phyloP scores from a whole-genome alignment of 2,113 vertebrate genomes.

The Cygnus buccinator region DNA sequence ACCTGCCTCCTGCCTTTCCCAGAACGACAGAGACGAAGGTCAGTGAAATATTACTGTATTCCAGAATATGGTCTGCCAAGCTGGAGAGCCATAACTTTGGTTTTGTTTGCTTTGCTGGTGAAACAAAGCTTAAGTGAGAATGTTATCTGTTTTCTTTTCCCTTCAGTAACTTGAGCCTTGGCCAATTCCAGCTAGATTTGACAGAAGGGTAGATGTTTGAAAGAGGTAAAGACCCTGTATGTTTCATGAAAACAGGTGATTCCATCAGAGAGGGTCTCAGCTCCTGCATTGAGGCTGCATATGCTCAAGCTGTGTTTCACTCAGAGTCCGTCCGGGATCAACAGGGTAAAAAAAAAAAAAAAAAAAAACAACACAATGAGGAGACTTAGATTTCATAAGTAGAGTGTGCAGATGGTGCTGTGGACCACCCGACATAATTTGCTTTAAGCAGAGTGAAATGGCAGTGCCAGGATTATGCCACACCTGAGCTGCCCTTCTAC shows the following conservation, averaged over 20 bases:
- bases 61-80: not conserved
- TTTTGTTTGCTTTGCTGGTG: not conserved
- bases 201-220: not conserved
- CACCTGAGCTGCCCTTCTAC: not conserved
- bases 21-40: not conserved
- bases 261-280: not conserved
- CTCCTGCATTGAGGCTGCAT: rapidly evolving
- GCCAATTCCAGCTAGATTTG: not conserved
- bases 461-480: rapidly evolving
- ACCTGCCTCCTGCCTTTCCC: not conserved
- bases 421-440: rapidly evolving
- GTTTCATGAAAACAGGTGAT: not conserved
- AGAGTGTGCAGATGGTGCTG: not conserved
- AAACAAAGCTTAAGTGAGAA: not conserved
- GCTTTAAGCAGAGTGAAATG: not conserved
- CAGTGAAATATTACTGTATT: not conserved
- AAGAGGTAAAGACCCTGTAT: not conserved
- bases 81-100: not conserved
- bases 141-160: not conserved
- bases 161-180: not conserved
- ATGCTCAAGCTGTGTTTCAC: not conserved
- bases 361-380: not conserved
- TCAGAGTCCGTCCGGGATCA: not conserved
- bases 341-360: not conserved
- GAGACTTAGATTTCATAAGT: rapidly evolving